Evolutionary conservation across 2,888 invertebrate genomes (phyloP), one percentile per base, ranked within the genome.

Genomic region (Rhingia campestris): DNA sequence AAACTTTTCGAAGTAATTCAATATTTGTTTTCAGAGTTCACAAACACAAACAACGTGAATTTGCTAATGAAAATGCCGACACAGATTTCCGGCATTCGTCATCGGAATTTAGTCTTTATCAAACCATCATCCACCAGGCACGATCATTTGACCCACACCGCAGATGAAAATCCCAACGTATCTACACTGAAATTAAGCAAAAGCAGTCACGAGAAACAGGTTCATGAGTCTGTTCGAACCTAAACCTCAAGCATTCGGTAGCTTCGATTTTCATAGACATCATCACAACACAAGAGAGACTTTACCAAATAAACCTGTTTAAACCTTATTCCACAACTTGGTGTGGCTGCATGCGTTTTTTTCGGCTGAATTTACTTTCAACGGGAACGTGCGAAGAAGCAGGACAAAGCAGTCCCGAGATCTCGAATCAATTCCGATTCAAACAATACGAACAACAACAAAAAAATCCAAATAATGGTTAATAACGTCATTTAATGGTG

Each of bases 401-500:
- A 53, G 67, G 66, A 75, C 53, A 59, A 63, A 45, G 35, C 3
- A 41, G 6, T 59, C 58, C 45, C 59, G 61, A 59, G 58, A 61
- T 69, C 54, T 69, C n/a, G 59, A 54, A 59, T 76, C 67, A 7
- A 76, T 54, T 54, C 30, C 47, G n/a, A 73, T 49, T 6, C 33
- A 22, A 22, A 22, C 22, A 22, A 35, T 6, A 49, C 14, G 12
- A 39, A 30, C 41, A 66, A 41, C 32, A 61, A 37, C 7, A 30
- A 41, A 58, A 53, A 47, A 47, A 9, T 59, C 59, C 59, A 43
- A 66, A 75, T 75, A 67, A 75, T 75, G 56, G 66, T 12, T 66
- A 74, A 66, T 66, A 74, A 59, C 66, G 66, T 74, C 41, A 51
- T 74, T 74, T 47, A 66, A 51, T 75, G 66, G 66, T 37, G 66